phyloP scores from a whole-genome alignment of 2,113 vertebrate species.

The Paramisgurnus dabryanus region DNA sequence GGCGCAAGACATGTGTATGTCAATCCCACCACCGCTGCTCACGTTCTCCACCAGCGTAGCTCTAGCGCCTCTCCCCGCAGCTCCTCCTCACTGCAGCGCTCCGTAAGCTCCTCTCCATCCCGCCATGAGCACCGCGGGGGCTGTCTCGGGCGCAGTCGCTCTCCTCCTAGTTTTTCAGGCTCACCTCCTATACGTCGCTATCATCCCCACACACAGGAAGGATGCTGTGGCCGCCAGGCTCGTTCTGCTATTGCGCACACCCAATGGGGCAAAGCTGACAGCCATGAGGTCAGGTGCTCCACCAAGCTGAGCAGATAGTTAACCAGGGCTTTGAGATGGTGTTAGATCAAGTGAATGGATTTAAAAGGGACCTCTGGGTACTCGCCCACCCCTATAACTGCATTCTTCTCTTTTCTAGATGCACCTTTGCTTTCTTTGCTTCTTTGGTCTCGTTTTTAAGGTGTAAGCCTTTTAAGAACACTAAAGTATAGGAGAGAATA shows the following conservation, averaged over 20 bases:
- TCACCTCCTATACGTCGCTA: constrained; percentile 91
- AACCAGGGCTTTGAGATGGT: not conserved
- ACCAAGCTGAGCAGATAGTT: constrained; percentile 97
- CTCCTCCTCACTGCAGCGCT: constrained; percentile 90
- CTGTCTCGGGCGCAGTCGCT: constrained; percentile 89
- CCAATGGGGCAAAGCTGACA: constrained; percentile 70
- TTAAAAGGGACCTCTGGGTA: not conserved
- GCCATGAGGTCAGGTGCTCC: constrained; percentile 87
- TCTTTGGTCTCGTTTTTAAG: not conserved
- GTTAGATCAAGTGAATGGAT: not conserved
- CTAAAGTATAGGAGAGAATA: not conserved
- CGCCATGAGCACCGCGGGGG: constrained; percentile 83
- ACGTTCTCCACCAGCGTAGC: constrained; percentile 85
- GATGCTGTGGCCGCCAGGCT: constrained; percentile 85
- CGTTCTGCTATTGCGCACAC: constrained; percentile 79
- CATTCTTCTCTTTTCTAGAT: not conserved
- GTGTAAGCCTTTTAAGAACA: not conserved
- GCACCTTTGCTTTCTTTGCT: not conserved
- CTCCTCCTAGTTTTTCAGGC: constrained; percentile 93
- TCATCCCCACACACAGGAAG: constrained; percentile 87
- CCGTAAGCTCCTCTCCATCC: constrained; percentile 92
- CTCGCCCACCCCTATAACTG: not conserved
- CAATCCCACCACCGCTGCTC: constrained; percentile 84
- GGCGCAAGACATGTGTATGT: constrained; percentile 86
- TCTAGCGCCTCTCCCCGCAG: constrained; percentile 93